Conservation (phyloP, 2,797 vertebrate species). For the Catamblyrhynchus diadema region DNA sequence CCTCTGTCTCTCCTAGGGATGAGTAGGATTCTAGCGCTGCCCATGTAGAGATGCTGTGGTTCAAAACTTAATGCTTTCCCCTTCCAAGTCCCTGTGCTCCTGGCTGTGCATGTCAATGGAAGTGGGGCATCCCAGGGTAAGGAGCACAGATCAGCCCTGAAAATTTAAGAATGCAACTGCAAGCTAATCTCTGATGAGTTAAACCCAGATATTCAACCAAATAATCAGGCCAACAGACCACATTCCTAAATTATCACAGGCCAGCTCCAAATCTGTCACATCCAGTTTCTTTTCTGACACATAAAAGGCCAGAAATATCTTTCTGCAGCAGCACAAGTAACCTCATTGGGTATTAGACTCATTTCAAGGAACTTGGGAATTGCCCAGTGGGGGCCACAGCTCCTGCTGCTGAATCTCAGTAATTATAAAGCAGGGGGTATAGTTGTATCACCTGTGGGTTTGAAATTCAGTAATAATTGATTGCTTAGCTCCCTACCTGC, state of each 20-base stretch:
- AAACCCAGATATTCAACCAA: slow-evolving; percentile 9
- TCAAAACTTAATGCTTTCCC: neutral
- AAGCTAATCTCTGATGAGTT: neutral
- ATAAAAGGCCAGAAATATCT: slow-evolving; percentile 48
- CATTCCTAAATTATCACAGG: slow-evolving; percentile 48
- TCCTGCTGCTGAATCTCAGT: slow-evolving; percentile 19
- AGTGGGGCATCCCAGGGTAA: neutral
- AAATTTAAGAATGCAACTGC: neutral
- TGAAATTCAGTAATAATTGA: slow-evolving; percentile 4
- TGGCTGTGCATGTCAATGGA: neutral
- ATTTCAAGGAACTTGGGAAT: slow-evolving; percentile 26
- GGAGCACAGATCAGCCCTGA: neutral
- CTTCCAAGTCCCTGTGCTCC: neutral
- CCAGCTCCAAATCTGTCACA: slow-evolving; percentile 57
- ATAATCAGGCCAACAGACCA: slow-evolving; percentile 52
- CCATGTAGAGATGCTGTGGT: neutral
- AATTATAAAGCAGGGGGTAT: slow-evolving; percentile 7
- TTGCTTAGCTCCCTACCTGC: neutral
- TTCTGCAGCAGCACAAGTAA: slow-evolving; percentile 23
- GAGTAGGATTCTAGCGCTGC: neutral
- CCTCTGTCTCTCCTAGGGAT: neutral
- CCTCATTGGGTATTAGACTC: slow-evolving; percentile 24
- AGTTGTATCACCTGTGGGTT: neutral
- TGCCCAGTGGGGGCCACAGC: neutral
- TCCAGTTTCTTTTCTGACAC: slow-evolving; percentile 37